These are phyloP conservation scores for Ephestia elutella DNA, from an alignment of 1,140 invertebrate genomes.

Conservation along the genomic window DNA sequence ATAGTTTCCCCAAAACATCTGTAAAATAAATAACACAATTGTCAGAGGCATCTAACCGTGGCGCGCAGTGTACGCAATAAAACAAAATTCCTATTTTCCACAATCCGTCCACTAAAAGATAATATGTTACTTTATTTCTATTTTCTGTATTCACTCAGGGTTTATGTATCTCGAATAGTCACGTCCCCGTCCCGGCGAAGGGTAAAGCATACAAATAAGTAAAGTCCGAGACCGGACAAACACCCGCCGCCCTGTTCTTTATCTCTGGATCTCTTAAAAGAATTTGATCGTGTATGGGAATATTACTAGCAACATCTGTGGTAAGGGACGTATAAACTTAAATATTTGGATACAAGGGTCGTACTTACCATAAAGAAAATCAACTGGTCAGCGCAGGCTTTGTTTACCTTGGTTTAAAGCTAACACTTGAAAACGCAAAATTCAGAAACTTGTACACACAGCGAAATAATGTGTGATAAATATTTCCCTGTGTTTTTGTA, in stretches of 20 bases:
- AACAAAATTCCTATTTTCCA: constrained; percentile 44
- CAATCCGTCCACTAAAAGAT: constrained; percentile 63
- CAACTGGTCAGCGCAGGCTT: constrained; percentile 16
- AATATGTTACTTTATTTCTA: constrained; percentile 73
- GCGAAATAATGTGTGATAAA: too few species aligned
- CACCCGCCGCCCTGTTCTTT: constrained; percentile 67
- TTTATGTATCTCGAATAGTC: constrained; percentile 74
- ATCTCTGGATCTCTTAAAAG: constrained; percentile 71
- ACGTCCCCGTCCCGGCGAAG: constrained; percentile 62
- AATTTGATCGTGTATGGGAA: constrained; percentile 72
- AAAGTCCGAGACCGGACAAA: constrained; percentile 66
- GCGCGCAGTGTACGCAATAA: constrained; percentile 23
- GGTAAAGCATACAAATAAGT: constrained; percentile 73
- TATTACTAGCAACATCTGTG: constrained; percentile 71
- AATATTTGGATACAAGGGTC: constrained; percentile 38
- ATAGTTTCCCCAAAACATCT: background rate
- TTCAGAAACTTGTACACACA: too few species aligned
- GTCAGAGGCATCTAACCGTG: constrained; percentile 5
- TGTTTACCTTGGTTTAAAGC: constrained; percentile 5
- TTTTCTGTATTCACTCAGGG: constrained; percentile 73
- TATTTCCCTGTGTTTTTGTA: too few species aligned
- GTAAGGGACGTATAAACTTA: constrained; percentile 69
- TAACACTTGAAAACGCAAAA: background rate
- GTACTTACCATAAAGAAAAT: constrained; percentile 27
- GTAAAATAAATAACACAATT: background rate